Conservation (phyloP, 1,140 invertebrate species). For the Vanessa atalanta region DNA sequence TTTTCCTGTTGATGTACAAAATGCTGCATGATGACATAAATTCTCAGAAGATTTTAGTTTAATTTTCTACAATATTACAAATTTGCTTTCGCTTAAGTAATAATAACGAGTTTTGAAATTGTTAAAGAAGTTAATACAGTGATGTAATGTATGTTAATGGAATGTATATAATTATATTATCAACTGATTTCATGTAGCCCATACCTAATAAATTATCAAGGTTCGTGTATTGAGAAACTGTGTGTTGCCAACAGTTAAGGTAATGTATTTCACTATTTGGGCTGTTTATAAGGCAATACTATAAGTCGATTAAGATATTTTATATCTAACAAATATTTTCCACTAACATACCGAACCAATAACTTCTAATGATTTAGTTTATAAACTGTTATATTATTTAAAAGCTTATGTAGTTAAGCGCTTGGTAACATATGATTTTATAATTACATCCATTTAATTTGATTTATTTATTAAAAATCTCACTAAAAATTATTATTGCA, state of each 20-base stretch:
- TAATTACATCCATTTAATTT: no score
- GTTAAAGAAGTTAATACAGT: not conserved
- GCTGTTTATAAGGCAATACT: not conserved
- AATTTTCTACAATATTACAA: not conserved
- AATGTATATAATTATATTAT: not conserved
- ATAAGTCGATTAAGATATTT: not conserved
- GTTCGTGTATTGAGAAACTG: not conserved
- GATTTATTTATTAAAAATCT: no score
- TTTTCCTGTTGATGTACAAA: not conserved
- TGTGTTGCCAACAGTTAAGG: not conserved
- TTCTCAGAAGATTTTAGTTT: not conserved
- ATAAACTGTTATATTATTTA: not conserved
- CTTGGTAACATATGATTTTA: no score
- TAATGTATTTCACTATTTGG: not conserved
- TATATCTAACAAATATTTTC: not conserved
- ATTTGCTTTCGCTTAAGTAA: not conserved
- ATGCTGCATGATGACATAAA: not conserved
- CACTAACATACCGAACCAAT: not conserved
- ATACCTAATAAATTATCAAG: not conserved
- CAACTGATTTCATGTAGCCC: not conserved
- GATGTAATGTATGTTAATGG: not conserved
- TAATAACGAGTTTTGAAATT: not conserved
- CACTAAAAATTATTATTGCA: no score
- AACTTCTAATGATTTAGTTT: not conserved
- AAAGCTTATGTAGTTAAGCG: no score